Conservation (phyloP, 2,888 invertebrate genomes). For the Apoda limacodes region DNA sequence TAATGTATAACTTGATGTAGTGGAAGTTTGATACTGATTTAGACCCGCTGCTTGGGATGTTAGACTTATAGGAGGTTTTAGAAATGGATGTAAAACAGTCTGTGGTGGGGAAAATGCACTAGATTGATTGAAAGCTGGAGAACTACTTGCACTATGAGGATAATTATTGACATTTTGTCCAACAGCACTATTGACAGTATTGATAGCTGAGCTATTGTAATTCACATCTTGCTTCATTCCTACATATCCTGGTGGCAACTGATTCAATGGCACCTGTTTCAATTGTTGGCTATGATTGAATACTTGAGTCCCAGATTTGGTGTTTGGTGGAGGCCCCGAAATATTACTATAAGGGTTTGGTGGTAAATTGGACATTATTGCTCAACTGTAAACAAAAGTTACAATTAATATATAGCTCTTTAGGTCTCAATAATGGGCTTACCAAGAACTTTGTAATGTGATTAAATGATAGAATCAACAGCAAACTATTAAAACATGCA, state of each 20-base stretch:
- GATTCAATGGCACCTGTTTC: constrained; percentile 39
- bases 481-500: too few species aligned
- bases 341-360: constrained; percentile 48
- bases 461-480: too few species aligned
- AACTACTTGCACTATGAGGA: constrained; percentile 50
- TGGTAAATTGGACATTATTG: constrained; percentile 62
- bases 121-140: constrained; percentile 56
- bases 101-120: constrained; percentile 34
- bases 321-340: constrained; percentile 36
- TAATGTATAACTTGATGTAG: constrained; percentile 31
- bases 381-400: too few species aligned
- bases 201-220: constrained; percentile 41
- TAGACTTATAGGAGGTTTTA: constrained; percentile 27
- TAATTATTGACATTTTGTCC: constrained; percentile 41
- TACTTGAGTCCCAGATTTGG: constrained; percentile 32
- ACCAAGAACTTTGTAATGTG: too few species aligned
- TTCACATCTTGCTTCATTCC: constrained; percentile 48
- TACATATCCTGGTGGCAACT: constrained; percentile 40
- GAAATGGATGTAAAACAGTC: constrained; percentile 37
- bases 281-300: constrained; percentile 35
- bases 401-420: too few species aligned
- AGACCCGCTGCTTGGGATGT: constrained; percentile 23
- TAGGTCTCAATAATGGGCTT: too few species aligned
- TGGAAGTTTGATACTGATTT: constrained; percentile 25
- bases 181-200: constrained; percentile 28